Evolutionary conservation across 2,888 invertebrate species (phyloP), one percentile per base, ranked within the genome.

Genomic region (Acrocyrtus sp.): DNA sequence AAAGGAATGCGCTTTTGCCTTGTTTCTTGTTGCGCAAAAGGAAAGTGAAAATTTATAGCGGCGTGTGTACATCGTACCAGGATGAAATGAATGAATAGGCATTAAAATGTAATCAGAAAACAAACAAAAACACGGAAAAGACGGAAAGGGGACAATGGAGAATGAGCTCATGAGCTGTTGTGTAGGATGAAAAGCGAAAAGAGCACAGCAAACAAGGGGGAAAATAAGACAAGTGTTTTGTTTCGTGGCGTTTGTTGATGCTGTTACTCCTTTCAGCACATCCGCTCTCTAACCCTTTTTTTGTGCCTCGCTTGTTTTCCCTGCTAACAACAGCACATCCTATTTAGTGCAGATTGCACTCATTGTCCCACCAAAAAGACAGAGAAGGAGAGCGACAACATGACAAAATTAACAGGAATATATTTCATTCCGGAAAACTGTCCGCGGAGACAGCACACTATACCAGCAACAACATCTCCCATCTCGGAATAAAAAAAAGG

Each of bases 201-300:
- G n/a, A n/a, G n/a, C n/a, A n/a, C n/a, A n/a, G n/a, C n/a, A n/a
- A n/a, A n/a, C n/a, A n/a, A n/a, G n/a, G n/a, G n/a, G n/a, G n/a
- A n/a, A n/a, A n/a, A n/a, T n/a, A n/a, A n/a, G n/a, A n/a, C n/a
- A n/a, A n/a, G n/a, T n/a, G n/a, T n/a, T n/a, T n/a, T n/a, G n/a
- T n/a, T n/a, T 24, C 17, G 12, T 29, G 15, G 34, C 15, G 22
- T 27, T 53, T n/a, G 66, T 58, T 66, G 57, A 57, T 66, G 41
- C 51, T 66, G n/a, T n/a, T n/a, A n/a, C n/a, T 66, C 54, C 66
- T 56, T 50, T 66, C 58, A 66, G 39, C 66, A 65, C 66, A 66
- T 57, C 54, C 56, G 56, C 39, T 61, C 39, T 50, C 21, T n/a
- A n/a, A 48, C 61, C 48, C 50, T 61, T 54, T 34, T 61, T 24